phyloP scores from a whole-genome alignment of 53 echinoderm and acorn worm species.

The Holothuria scabra region DNA sequence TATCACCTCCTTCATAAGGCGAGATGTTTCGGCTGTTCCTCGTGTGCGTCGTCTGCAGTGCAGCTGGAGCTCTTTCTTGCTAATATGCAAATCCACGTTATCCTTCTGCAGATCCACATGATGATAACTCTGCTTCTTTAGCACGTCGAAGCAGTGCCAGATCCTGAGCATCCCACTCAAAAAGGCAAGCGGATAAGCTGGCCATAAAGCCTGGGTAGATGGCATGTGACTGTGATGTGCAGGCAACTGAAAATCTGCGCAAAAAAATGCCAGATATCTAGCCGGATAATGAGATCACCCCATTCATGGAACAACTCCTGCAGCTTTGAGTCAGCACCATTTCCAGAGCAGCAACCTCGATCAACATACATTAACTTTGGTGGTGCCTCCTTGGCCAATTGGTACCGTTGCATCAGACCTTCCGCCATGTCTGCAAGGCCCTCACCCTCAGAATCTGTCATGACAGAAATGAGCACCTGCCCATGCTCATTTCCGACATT shows the following conservation, averaged over 20 bases:
- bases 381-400: conserved; percentile 43
- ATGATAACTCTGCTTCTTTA: conserved; percentile 2
- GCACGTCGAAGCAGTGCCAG: conserved; percentile 2
- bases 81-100: conserved; percentile 13
- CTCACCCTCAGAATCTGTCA: conserved; percentile 69
- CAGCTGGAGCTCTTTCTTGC: conserved; percentile 40
- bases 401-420: conserved; percentile 58
- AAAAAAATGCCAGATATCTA: conserved; percentile 81
- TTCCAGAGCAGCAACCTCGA: conserved; percentile 68
- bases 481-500: conserved; percentile 78
- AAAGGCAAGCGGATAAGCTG: conserved; percentile 35
- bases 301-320: conserved; percentile 57
- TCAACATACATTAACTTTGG: conserved; percentile 76
- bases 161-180: conserved; percentile 64
- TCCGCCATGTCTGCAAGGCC: conserved; percentile 57
- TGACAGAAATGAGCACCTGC: conserved; percentile 71
- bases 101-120: conserved; percentile 17
- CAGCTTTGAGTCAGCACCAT: conserved; percentile 37
- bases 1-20: conserved; percentile 58
- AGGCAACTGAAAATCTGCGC: conserved; percentile 63
- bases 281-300: conserved; percentile 59
- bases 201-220: conserved; percentile 54
- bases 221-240: conserved; percentile 64
- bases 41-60: conserved; percentile 56
- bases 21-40: conserved; percentile 56